phyloP scores from a whole-genome alignment of 2,113 vertebrate species.

The Chunga burmeisteri region DNA sequence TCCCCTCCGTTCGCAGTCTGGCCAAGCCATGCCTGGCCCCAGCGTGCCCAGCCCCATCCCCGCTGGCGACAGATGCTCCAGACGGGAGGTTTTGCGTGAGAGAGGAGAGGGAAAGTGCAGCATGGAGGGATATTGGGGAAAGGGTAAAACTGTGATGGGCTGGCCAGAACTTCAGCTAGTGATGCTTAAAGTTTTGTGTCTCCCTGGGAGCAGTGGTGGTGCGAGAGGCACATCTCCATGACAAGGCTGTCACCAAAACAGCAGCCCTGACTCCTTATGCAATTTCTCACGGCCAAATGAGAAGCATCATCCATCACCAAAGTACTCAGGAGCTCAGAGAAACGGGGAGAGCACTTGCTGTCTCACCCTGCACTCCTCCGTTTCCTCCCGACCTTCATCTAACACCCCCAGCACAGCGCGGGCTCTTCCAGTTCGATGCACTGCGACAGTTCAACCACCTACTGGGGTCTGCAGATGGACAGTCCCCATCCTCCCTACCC shows the following conservation, averaged over 20 bases:
- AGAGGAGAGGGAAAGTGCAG: neutral
- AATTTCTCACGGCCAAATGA: neutral
- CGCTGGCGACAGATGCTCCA: neutral
- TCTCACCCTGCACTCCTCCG: neutral
- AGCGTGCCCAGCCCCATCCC: rapidly evolving
- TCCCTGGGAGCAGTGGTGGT: neutral
- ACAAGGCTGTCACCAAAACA: neutral
- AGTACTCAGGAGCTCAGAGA: neutral
- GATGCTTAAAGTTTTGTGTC: neutral
- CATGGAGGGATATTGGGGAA: neutral
- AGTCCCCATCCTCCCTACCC: neutral
- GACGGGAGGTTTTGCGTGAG: neutral
- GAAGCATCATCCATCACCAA: neutral
- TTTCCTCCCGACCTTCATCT: neutral
- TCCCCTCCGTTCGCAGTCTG: neutral
- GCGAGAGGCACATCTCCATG: neutral
- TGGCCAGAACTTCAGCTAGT: neutral
- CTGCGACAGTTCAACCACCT: neutral
- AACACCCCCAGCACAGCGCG: neutral
- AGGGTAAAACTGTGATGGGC: neutral
- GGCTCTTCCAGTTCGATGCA: neutral
- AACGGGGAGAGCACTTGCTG: neutral
- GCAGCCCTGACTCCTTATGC: neutral
- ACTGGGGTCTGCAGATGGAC: neutral
- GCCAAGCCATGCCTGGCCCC: neutral